Conservation (phyloP, 2,113 vertebrate species). For the Rhinichthys klamathensis region DNA sequence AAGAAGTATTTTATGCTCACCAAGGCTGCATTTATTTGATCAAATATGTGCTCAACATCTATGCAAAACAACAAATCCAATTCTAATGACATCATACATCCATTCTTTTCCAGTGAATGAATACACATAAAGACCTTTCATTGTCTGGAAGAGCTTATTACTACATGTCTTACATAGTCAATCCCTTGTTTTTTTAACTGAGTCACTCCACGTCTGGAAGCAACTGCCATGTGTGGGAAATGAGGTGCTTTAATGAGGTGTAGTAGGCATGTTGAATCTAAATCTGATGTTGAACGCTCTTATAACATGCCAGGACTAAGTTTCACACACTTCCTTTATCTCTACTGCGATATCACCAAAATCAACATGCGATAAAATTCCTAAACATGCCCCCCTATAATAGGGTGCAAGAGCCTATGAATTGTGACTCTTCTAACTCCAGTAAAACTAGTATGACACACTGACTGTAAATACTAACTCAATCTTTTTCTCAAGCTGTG, state of each 20-base stretch:
- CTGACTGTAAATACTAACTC: background rate
- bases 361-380: constrained; percentile 20
- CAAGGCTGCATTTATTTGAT: background rate
- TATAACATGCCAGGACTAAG: constrained; percentile 50
- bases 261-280: constrained; percentile 20
- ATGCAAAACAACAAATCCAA: background rate
- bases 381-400: constrained; percentile 32
- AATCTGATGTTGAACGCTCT: background rate
- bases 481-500: background rate
- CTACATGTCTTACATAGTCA: background rate
- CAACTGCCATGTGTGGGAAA: constrained; percentile 15
- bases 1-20: background rate
- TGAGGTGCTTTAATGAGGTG: constrained; percentile 26
- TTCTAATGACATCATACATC: background rate
- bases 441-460: background rate
- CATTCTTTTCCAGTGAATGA: background rate
- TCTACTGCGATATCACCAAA: constrained; percentile 6
- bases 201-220: background rate
- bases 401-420: background rate
- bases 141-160: background rate
- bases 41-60: background rate
- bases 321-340: constrained; percentile 2
- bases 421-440: background rate
- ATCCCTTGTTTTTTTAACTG: background rate
- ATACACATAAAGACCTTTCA: background rate